phyloP scores from a whole-genome alignment of 2,888 invertebrate genomes.

The Chalcosyrphus nemorum region DNA sequence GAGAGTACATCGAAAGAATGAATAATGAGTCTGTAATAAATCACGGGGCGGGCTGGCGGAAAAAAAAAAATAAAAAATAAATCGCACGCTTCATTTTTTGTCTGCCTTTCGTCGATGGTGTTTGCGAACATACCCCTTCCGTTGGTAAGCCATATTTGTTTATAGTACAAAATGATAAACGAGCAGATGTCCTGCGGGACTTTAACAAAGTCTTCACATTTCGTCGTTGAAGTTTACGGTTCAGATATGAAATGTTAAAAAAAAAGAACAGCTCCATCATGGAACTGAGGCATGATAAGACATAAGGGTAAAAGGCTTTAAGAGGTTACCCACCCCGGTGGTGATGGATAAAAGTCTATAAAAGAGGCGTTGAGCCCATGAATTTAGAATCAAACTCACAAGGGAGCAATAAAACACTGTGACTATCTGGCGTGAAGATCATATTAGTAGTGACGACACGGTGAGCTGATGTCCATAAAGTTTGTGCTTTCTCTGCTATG shows the following conservation, averaged over 20 bases:
- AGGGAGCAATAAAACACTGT: neutral
- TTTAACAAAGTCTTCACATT: neutral
- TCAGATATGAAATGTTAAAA: neutral
- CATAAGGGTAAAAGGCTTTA: neutral
- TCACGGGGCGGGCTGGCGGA: too few species aligned
- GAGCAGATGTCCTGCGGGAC: neutral
- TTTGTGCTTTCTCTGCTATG: neutral
- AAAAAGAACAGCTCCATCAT: neutral
- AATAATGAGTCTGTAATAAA: conserved; percentile 62
- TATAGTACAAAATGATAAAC: conserved; percentile 13
- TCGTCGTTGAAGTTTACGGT: too few species aligned
- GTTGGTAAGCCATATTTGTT: neutral
- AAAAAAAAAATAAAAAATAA: conserved; percentile 8
- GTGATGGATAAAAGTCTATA: conserved; percentile 13
- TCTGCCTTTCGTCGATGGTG: neutral
- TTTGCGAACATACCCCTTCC: conserved; percentile 30
- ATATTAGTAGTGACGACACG: neutral
- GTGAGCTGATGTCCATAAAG: too few species aligned
- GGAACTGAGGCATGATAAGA: neutral
- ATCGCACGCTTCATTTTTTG: neutral
- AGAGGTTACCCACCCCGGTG: neutral
- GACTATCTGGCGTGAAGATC: neutral
- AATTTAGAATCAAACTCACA: neutral
- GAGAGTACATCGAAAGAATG: conserved; percentile 16
- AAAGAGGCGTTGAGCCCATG: neutral